Conservation (phyloP, 1,140 invertebrate species). For the Macrobrachium rosenbergii region DNA sequence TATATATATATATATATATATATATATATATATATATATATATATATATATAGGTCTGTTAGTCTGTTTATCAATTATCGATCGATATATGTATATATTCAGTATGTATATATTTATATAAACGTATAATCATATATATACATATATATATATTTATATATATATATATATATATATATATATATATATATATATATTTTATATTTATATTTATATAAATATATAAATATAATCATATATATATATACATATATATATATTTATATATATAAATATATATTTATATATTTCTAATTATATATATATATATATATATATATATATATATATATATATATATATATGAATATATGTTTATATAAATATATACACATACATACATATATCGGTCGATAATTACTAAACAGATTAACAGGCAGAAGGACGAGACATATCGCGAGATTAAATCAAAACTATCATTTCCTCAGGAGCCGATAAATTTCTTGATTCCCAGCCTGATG, state of each 20-base stretch:
- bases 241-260: constrained; percentile 29
- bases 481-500: too few relatives aligned
- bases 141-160: constrained; percentile 31
- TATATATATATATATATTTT: constrained; percentile 16
- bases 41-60: neutral
- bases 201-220: constrained; percentile 18
- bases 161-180: constrained; percentile 18
- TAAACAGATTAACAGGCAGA: neutral
- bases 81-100: constrained; percentile 18
- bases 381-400: neutral
- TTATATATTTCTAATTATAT: neutral
- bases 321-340: constrained; percentile 10
- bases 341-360: constrained; percentile 7
- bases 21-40: neutral
- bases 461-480: too few relatives aligned
- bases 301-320: constrained; percentile 37
- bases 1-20: constrained; percentile 32
- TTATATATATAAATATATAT: constrained; percentile 21
- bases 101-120: constrained; percentile 28
- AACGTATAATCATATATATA: constrained; percentile 10
- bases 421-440: neutral
- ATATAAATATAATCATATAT: too few relatives aligned
- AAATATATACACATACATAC: constrained; percentile 25
- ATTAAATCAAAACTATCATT: too few relatives aligned
- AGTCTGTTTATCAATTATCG: too few relatives aligned